Base-by-base conservation (phyloP, 2,113 vertebrate species). In the Myotis brandtii region DNA sequence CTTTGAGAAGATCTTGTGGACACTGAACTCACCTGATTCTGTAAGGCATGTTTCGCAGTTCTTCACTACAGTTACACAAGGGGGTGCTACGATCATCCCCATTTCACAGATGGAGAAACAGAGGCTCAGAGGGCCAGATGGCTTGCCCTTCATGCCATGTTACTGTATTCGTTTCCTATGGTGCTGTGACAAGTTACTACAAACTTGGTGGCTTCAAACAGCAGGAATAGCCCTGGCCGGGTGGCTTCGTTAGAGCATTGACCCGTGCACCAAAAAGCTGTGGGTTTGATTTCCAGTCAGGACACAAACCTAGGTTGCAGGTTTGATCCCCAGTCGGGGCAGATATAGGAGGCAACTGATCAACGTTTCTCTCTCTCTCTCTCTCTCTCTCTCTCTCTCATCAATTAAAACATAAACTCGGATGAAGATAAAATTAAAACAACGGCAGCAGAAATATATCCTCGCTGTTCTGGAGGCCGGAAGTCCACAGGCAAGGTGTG, bases 51-150 rank as follows among this genome's bases (percentile, higher is more conserved):
- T 21, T n/a, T 64, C 67, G 25, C 2, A 4, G 4, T 43, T 73
- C 70, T 7, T 43, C 16, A 0, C 37, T 13, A 11, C 3, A 7
- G 8, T 18, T 25, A 32, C 43, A 3, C 2, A 64, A 27, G 5
- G 4, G 2, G 1, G 23, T 23, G 5, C 30, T 32, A 18, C 0
- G 3, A 27, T 16, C 9, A 27, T 17, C 23, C 23, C 64, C 5
- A 17, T 12, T 73, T 85, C 52, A 34, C n/a, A 67, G 21, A 37
- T 40, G 34, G 54, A 67, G 52, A 76, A 23, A 48, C 4, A 46
- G 37, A 43, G 40, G 9, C 18, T 64, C 17, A 4, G 59, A 20
- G 34, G 7, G 46, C 52, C 69, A 0, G 4, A 5, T 25, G 20
- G 40, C 69, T 56, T 32, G 37, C 34, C 70, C 16, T 37, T 14